phyloP scores from a whole-genome alignment of 37 sponge, comb jelly and placozoan species.

The Spongilla lacustris region DNA sequence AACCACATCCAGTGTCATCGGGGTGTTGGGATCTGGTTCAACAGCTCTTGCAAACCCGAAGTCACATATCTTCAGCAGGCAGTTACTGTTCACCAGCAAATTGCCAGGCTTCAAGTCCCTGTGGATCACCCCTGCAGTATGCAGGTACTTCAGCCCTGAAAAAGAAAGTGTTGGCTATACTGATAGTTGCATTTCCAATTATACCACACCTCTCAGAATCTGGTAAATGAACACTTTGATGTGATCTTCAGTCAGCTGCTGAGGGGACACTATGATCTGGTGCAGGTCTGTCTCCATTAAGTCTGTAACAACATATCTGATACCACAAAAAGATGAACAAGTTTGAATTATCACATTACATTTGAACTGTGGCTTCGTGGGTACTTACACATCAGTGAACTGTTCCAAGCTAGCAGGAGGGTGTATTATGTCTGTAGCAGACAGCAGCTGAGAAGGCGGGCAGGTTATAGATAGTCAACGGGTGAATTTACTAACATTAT shows the following conservation, averaged over 20 bases:
- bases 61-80: constrained; percentile 86
- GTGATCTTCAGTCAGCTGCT: constrained; percentile 79
- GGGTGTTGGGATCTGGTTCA: constrained; percentile 64
- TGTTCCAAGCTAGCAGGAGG: constrained; percentile 56
- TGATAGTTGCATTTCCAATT: neutral
- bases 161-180: neutral
- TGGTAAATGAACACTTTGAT: constrained; percentile 89
- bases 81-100: constrained; percentile 85
- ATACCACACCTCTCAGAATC: constrained; percentile 74
- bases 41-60: constrained; percentile 91
- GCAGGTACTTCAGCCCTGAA: constrained; percentile 85
- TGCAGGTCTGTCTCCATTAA: constrained; percentile 90
- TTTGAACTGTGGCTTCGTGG: neutral
- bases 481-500: constrained; percentile 72
- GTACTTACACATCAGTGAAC: constrained; percentile 77
- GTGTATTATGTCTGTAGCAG: constrained; percentile 70
- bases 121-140: constrained; percentile 91
- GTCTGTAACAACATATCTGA: constrained; percentile 74
- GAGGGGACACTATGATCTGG: constrained; percentile 82
- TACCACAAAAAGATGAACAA: neutral
- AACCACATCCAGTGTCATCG: constrained; percentile 93
- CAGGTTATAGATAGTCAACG: neutral
- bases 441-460: constrained; percentile 53
- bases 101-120: constrained; percentile 93
- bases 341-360: neutral